Evolutionary conservation across 2,797 vertebrate species (phyloP).

Genomic region (Carduelis carduelis): DNA sequence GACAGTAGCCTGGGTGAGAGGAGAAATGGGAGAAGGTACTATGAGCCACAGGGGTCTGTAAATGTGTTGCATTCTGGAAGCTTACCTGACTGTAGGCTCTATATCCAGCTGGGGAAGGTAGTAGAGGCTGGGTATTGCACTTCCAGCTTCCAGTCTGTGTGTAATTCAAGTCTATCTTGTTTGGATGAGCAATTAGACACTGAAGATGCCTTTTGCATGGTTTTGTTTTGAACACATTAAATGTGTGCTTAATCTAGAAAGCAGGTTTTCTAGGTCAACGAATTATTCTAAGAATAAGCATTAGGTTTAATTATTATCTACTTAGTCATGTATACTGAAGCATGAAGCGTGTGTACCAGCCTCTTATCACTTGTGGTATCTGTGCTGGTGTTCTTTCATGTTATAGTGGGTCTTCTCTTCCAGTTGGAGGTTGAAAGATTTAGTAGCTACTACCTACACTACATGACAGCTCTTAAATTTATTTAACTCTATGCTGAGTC

Average conservation of each 20-base stretch:
- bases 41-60: not conserved
- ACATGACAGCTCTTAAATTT: not conserved
- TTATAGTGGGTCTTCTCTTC: not conserved
- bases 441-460: not conserved
- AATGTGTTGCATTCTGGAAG: fast-evolving
- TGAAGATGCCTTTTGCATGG: not conserved
- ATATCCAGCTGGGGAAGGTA: not conserved
- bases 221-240: not conserved
- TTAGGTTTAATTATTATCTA: conserved; percentile 30
- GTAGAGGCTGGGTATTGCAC: not conserved
- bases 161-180: not conserved
- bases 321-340: not conserved
- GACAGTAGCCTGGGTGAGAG: not conserved
- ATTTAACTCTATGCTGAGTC: not conserved
- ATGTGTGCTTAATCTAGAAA: not conserved
- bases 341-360: not conserved
- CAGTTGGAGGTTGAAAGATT: not conserved
- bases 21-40: not conserved
- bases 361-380: not conserved
- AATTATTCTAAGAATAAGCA: conserved; percentile 28
- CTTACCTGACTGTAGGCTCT: not conserved
- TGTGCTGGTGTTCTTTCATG: not conserved
- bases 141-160: not conserved
- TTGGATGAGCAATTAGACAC: not conserved
- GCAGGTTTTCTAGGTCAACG: not conserved